Conservation (phyloP, 2,113 vertebrate genomes). For the Scartelaos histophorus region DNA sequence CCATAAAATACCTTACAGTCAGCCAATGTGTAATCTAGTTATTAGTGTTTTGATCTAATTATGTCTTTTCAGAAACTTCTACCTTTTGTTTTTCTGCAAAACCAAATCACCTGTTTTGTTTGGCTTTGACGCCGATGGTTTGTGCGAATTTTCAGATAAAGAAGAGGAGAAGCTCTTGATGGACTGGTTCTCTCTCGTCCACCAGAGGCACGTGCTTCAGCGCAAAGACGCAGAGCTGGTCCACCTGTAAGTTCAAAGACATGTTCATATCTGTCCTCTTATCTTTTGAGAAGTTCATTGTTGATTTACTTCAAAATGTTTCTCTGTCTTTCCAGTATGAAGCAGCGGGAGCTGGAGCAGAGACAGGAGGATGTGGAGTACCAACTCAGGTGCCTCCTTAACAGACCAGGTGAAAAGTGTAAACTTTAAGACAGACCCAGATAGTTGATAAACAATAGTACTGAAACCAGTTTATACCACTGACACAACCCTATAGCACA, state of each 20-base stretch:
- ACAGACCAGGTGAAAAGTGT: conserved; percentile 85
- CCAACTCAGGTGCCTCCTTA: conserved; percentile 87
- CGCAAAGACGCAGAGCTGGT: conserved; percentile 86
- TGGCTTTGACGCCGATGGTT: neutral
- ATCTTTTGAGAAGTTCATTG: neutral
- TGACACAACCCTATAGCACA: too few relatives aligned
- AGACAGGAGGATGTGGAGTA: conserved; percentile 90
- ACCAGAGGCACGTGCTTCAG: conserved; percentile 85
- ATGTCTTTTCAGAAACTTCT: neutral
- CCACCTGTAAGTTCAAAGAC: conserved; percentile 82
- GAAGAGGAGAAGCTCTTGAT: conserved; percentile 84
- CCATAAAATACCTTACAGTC: too few relatives aligned
- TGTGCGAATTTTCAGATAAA: conserved; percentile 72
- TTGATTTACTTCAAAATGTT: neutral
- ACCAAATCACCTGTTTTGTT: neutral
- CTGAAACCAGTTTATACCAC: too few relatives aligned
- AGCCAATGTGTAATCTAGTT: neutral
- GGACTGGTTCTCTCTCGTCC: conserved; percentile 90
- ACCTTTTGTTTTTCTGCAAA: neutral
- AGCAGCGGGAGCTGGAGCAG: conserved; percentile 90
- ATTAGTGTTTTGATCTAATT: neutral
- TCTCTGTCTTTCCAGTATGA: conserved; percentile 74
- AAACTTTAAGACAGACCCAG: too few relatives aligned
- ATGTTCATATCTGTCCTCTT: neutral
- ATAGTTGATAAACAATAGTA: too few relatives aligned